phyloP scores from a whole-genome alignment of 2,888 invertebrate genomes.

The Diarsia dahlii region DNA sequence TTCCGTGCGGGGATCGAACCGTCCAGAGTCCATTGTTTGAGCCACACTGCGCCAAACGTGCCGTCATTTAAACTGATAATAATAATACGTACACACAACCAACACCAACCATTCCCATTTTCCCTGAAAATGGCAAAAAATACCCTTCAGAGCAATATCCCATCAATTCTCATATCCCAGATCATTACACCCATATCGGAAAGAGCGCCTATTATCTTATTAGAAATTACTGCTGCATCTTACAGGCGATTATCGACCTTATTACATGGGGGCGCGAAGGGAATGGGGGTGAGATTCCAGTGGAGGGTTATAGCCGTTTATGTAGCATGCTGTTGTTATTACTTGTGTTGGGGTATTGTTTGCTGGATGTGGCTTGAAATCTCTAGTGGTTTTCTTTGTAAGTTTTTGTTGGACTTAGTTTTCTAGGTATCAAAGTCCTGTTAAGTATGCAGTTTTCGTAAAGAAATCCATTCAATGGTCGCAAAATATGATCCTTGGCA shows the following conservation, averaged over 20 bases:
- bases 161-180: conserved; percentile 67
- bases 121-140: conserved; percentile 60
- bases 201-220: conserved; percentile 71
- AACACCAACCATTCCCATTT: conserved; percentile 22
- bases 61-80: too few relatives aligned
- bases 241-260: conserved; percentile 58
- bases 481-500: neutral
- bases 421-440: neutral
- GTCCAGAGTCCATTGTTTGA: too few relatives aligned
- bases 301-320: conserved; percentile 57
- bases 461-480: neutral
- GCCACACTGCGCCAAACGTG: too few relatives aligned
- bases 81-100: too few relatives aligned
- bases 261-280: conserved; percentile 30
- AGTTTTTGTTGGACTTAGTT: neutral
- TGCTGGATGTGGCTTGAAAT: conserved; percentile 50
- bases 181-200: conserved; percentile 72
- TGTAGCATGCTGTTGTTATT: conserved; percentile 71
- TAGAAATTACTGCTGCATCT: conserved; percentile 66
- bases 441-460: neutral
- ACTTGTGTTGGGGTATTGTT: conserved; percentile 39
- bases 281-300: conserved; percentile 46
- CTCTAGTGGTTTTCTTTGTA: neutral
- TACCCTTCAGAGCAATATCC: conserved; percentile 57
- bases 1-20: too few relatives aligned